Conservation (phyloP, 2,888 invertebrate genomes). For the Patella pellucida region DNA sequence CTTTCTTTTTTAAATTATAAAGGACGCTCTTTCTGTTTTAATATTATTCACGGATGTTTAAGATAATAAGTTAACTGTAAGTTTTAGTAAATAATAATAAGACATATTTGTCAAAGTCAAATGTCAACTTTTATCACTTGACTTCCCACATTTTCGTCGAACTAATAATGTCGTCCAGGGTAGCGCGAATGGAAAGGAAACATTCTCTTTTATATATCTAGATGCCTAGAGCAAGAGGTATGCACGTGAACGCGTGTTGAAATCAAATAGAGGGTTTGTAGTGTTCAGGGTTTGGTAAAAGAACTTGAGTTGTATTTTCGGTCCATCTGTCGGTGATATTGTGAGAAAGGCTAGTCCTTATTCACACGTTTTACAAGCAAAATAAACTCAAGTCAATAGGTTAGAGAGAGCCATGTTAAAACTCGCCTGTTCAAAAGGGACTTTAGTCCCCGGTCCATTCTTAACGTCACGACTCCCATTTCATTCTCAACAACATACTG, state of each 20-base stretch:
- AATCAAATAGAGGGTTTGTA: neutral
- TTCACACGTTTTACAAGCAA: constrained; percentile 27
- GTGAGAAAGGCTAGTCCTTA: neutral
- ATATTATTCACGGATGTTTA: no score
- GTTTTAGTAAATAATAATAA: no score
- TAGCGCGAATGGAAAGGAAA: no score
- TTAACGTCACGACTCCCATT: constrained; percentile 31
- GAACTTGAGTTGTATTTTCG: neutral
- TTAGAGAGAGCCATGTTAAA: constrained; percentile 12
- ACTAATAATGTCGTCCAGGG: no score
- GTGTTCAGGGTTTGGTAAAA: no score
- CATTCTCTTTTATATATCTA: no score
- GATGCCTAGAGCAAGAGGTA: neutral
- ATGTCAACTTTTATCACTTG: no score
- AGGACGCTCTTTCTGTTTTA: no score
- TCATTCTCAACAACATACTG: constrained; percentile 24
- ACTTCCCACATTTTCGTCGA: no score
- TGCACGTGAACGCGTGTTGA: neutral
- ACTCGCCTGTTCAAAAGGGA: constrained; percentile 1
- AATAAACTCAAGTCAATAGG: constrained; percentile 26
- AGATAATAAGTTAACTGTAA: no score
- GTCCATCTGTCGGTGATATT: constrained; percentile 24
- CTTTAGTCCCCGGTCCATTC: constrained; percentile 18
- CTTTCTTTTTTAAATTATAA: no score
- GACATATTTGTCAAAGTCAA: no score